These are phyloP conservation scores for Campoletis raptor DNA, from an alignment of 2,888 invertebrate genomes.

Conservation along the genomic window DNA sequence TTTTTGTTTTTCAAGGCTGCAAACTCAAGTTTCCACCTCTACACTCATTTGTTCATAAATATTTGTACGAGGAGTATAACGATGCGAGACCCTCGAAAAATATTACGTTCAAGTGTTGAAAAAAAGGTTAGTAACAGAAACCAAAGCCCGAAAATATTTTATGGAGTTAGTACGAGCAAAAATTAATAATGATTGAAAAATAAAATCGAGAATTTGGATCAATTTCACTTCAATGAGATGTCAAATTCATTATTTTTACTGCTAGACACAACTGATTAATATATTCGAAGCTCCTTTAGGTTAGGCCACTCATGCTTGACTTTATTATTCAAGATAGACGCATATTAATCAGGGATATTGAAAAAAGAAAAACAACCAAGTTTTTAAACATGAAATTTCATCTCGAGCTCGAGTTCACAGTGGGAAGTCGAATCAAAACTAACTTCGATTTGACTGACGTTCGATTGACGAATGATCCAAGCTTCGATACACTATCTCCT, in stretches of 20 bases:
- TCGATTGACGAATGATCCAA: constrained; percentile 62
- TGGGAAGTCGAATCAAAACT: constrained; percentile 56
- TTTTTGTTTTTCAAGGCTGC: not conserved
- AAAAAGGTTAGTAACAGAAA: not conserved
- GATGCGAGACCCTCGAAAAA: not conserved
- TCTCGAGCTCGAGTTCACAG: constrained; percentile 53
- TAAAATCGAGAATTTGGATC: not conserved
- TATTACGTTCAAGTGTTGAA: not conserved
- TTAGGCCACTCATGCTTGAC: constrained; percentile 35
- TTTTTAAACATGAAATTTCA: constrained; percentile 18
- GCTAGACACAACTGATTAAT: not conserved
- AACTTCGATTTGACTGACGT: constrained; percentile 51
- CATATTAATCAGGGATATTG: constrained; percentile 53
- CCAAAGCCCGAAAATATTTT: not conserved
- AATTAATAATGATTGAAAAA: not conserved
- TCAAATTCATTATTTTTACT: not conserved
- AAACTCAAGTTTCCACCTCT: not conserved
- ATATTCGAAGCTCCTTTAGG: constrained; percentile 1
- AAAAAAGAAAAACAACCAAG: constrained; percentile 10
- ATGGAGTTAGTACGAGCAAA: not conserved
- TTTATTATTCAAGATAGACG: constrained; percentile 41
- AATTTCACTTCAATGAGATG: constrained; percentile 6
- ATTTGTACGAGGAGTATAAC: not conserved
- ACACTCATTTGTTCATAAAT: not conserved
- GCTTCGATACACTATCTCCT: constrained; percentile 27